Base-by-base conservation (phyloP, 1,140 invertebrate genomes). In the Neodiprion lecontei region DNA sequence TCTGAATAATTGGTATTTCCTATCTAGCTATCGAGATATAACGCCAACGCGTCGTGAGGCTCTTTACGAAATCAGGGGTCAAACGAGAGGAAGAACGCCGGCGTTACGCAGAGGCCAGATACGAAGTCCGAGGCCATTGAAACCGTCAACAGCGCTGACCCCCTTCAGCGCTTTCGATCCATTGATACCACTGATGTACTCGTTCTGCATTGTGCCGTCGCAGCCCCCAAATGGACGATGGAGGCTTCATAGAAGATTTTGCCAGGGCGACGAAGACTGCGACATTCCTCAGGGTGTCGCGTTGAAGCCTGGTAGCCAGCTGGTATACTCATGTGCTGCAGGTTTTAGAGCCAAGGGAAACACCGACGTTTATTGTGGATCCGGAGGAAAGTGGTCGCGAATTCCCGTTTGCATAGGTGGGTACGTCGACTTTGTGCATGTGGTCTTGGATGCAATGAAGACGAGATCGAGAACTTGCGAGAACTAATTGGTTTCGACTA, bases 181-280 rank as follows among this genome's bases (percentile, higher is more conserved):
- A 17, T 61, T 61, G 53, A 61, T 17, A 17, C 9, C 9, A 17
- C 53, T 61, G 53, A 61, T 61, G n/a, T 61, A 12, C 53, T 61
- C 53, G 7, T 61, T 61, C 53, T 88, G 87, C 74, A 48, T 9
- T 47, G 73, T 80, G 11, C 86, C 86, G 8, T 10, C 72, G 0
- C 85, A 87, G 72, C 85, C 83, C 1, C 1, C 69, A 72, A 82
- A 88, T 67, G 87, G 87, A 28, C 40, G 28, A 0, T 85, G 85
- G 83, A 79, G 76, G 65, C 72, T 87, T 17, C 78, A 86, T 61
- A 72, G 72, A 49, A 80, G 76, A 12, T 78, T 81, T 14, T 87
- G 86, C 40, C 8, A 23, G 3, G 69, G 10, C 4, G 12, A 67
- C 11, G 53, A 61, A 4, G 7, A 86, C 17, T 86, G 87, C 70